Percentiles rank a stretch among this genome's conserved stretches.
phyloP scores from a whole-genome alignment of 2,888 invertebrate genomes.

The Bombylius major region DNA sequence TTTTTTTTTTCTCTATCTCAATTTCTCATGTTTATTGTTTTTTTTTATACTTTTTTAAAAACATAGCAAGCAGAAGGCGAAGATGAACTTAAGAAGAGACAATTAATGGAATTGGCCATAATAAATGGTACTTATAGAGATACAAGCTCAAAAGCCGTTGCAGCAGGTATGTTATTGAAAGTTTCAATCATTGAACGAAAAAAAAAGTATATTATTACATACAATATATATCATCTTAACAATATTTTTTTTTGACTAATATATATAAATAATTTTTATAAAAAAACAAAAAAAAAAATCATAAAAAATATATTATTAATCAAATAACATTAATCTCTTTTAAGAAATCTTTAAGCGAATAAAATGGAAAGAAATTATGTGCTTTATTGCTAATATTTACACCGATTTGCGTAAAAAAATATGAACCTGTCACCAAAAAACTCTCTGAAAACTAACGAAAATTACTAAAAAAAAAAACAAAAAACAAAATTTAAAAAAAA shows the following conservation, averaged over 20 bases:
- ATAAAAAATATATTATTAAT: neutral
- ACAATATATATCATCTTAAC: neutral
- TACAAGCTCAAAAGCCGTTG: slow-evolving; percentile 77
- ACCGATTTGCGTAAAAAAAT: no score
- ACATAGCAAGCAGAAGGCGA: slow-evolving; percentile 95
- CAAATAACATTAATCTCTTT: neutral
- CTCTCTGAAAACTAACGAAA: no score
- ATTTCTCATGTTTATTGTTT: neutral
- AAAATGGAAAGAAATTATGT: no score
- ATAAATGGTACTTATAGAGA: slow-evolving; percentile 99
- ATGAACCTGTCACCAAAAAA: no score
- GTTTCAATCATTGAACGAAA: no score
- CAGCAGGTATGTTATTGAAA: slow-evolving; percentile 52
- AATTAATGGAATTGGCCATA: slow-evolving; percentile 99
- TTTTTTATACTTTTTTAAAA: slow-evolving; percentile 12
- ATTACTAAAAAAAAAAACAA: no score
- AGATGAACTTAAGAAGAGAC: slow-evolving; percentile 98
- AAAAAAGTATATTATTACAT: neutral
- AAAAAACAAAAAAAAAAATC: neutral
- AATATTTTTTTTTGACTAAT: neutral
- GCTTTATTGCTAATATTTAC: no score
- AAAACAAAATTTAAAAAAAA: no score
- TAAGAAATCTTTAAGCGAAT: no score
- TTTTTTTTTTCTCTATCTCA: no score
- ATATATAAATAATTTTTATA: no score